Base-by-base conservation (phyloP, 2,797 vertebrate species). In the Molothrus aeneus region DNA sequence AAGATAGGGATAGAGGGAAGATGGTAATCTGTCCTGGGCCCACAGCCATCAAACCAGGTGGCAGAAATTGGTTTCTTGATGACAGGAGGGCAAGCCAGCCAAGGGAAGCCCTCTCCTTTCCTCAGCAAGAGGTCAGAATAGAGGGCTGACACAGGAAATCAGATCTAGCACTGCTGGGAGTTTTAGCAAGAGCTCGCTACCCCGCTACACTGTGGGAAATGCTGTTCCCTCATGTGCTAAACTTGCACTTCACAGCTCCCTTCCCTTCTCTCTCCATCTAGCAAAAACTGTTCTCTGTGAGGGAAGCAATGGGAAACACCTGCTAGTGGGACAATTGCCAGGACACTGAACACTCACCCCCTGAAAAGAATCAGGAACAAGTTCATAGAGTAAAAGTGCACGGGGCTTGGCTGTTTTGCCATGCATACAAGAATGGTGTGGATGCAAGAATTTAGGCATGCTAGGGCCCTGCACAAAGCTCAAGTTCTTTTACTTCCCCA, bases 21-120 rank as follows among this genome's bases (percentile, higher is more conserved):
- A 86, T 73, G 60, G 7, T 86, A 92, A 80, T 92, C 64, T 86
- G 64, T 93, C 91, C 94, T 88, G 90, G 92, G 90, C 92, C 87
- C 83, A 57, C 14, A 92, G 95, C 92, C 95, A 96, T 93, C 80
- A 92, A 95, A 81, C 57, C 92, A 96, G 93, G 91, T 92, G 93
- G 86, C 59, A 95, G 57, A 94, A 95, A 73, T 36, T 54, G 53
- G 65, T 93, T 92, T 88, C 68, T 80, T 85, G 95, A 94, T 87
- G 88, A 96, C 88, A 92, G 90, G 32, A 92, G 93, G 60, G 51
- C 5, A 20, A 94, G 34, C 25, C 63, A 95, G 91, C 47, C 83
- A 93, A 93, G 61, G 64, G 80, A 93, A 90, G 80, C 74, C 93
- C 80, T 88, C 88, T 88, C 57, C 61, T 90, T 86, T 75, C 53